phyloP scores from a whole-genome alignment of 2,113 vertebrate species.

The Phalacrocorax brasilianus region DNA sequence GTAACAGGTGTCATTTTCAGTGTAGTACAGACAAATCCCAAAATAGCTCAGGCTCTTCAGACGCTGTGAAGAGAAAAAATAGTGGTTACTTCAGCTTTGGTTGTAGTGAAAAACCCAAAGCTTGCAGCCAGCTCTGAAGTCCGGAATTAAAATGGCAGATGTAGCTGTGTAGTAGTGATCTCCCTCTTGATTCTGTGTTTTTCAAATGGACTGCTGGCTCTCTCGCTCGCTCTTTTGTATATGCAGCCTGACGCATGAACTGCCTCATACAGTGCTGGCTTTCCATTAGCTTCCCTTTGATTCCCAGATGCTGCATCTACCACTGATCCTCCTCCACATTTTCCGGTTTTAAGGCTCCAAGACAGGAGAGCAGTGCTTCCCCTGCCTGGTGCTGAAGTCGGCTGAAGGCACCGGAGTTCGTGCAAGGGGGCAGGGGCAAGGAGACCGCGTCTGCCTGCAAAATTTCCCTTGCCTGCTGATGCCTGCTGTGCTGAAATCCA shows the following conservation, averaged over 20 bases:
- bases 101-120: constrained; percentile 50
- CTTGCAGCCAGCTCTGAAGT: constrained; percentile 18
- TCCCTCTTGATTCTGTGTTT: not conserved
- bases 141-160: constrained; percentile 44
- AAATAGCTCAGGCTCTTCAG: constrained; percentile 68
- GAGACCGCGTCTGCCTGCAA: not conserved
- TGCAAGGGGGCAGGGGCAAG: not conserved
- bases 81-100: constrained; percentile 60
- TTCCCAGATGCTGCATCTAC: constrained; percentile 4
- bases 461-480: not conserved
- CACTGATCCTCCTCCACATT: constrained; percentile 16
- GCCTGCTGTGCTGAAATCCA: not conserved
- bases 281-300: not conserved
- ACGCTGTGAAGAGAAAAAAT: constrained; percentile 21
- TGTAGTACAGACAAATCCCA: constrained; percentile 66
- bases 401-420: not conserved
- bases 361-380: not conserved
- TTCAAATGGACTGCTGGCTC: not conserved
- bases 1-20: constrained; percentile 73
- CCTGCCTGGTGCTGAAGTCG: not conserved
- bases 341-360: not conserved
- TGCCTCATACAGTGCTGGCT: not conserved
- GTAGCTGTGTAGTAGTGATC: not conserved
- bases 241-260: not conserved
- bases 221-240: not conserved